Evolutionary conservation across 2,113 vertebrate species (phyloP), one percentile per base, ranked within the genome.

Genomic region (Nymphicus hollandicus): DNA sequence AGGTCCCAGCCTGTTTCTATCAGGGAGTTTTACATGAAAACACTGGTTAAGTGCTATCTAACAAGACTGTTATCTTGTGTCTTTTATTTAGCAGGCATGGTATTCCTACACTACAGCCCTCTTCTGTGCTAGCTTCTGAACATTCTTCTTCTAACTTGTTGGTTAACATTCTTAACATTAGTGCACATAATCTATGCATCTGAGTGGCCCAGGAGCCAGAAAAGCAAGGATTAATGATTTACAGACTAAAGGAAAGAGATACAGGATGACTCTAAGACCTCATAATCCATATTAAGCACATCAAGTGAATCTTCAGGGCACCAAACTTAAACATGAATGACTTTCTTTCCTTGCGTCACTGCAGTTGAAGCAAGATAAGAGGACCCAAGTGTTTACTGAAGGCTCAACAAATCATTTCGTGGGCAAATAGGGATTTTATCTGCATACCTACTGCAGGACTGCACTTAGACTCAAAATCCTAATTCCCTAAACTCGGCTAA

Each of bases 201-300:
- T 70, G 60, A 93, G 78, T 27, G 49, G 47, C 66, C 72, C 68
- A 73, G 58, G 20, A 92, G 86, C 27, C 63, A 80, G 58, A 43
- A 77, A 89, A 78, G 73, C 24, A 66, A 65, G 37, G 90, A 96
- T 91, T 90, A 96, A 86, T 79, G 79, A 88, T 44, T 74, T 66
- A 92, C 66, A 89, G 78, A 73, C 78, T 81, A 76, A 81, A 84
- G 70, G 47, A 58, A 88, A 88, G 80, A 96, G 58, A 91, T 47
- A 81, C 0, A 1, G 65, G 44, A 73, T 86, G 66, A 91, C 53
- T 86, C 53, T 49, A 91, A 96, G 81, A 92, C 53, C 66, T 91
- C 73, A 58, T 88, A 87, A 92, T 70, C 78, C 47, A 74, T 29
- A 91, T 49, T 78, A 94, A 81, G 76, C 1, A 0, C 25, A 94